Evolutionary conservation across 2,797 vertebrate genomes (phyloP).

Genomic region (Euphonia xanthogaster): DNA sequence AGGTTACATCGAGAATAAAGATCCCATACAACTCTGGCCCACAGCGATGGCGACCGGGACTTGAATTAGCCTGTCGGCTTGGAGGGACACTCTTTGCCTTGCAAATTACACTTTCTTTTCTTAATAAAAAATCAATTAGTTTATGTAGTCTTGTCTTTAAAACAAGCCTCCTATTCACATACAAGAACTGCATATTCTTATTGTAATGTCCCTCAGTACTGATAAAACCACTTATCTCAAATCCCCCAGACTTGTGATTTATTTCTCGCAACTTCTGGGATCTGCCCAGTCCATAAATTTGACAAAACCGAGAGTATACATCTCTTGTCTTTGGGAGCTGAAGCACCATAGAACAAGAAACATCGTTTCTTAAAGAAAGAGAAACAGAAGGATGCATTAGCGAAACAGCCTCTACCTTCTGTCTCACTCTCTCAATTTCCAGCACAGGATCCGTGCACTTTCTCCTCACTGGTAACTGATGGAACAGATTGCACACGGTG

Average conservation of each 20-base stretch:
- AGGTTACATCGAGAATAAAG: slow-evolving; percentile 90
- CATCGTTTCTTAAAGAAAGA: slow-evolving; percentile 89
- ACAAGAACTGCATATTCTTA: slow-evolving; percentile 90
- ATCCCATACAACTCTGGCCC: slow-evolving; percentile 83
- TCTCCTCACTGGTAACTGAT: slow-evolving; percentile 91
- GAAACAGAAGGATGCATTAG: slow-evolving; percentile 91
- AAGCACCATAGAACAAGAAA: slow-evolving; percentile 86
- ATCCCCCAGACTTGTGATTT: slow-evolving; percentile 74
- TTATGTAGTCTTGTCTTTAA: slow-evolving; percentile 92
- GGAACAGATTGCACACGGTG: slow-evolving; percentile 87
- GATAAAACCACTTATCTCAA: slow-evolving; percentile 86
- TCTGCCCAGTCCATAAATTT: slow-evolving; percentile 85
- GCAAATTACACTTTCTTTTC: slow-evolving; percentile 81
- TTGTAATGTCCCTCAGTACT: slow-evolving; percentile 93
- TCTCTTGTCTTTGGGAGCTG: slow-evolving; percentile 89
- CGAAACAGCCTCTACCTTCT: slow-evolving; percentile 87
- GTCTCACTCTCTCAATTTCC: slow-evolving; percentile 90
- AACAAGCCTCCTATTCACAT: slow-evolving; percentile 88
- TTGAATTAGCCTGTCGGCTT: slow-evolving; percentile 67
- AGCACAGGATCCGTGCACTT: slow-evolving; percentile 84
- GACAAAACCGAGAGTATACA: slow-evolving; percentile 87
- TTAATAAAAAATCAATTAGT: slow-evolving; percentile 87
- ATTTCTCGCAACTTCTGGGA: slow-evolving; percentile 89
- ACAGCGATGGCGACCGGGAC: slow-evolving; percentile 78
- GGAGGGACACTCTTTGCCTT: slow-evolving; percentile 73